Conservation (phyloP, 2,888 invertebrate genomes). For the Ceriagrion tenellum region DNA sequence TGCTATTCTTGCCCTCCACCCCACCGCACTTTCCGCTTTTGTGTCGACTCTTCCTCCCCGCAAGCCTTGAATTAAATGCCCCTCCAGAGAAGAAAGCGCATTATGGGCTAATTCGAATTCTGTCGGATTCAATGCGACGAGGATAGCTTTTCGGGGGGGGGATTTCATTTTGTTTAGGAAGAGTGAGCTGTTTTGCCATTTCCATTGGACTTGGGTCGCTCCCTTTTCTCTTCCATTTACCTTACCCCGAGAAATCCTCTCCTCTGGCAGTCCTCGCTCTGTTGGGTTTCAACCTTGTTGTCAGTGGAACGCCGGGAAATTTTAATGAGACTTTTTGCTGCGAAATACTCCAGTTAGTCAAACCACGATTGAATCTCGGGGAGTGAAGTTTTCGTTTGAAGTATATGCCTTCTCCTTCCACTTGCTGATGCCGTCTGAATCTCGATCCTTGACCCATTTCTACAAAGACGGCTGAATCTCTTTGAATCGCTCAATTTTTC, state of each 20-base stretch:
- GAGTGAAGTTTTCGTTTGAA: too few relatives aligned
- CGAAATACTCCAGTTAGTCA: too few relatives aligned
- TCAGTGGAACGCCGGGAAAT: too few relatives aligned
- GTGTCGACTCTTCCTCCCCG: neutral
- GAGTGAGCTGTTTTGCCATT: neutral
- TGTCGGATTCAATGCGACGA: neutral
- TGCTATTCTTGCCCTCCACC: neutral
- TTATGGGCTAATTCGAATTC: constrained; percentile 16
- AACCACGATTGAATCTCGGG: too few relatives aligned
- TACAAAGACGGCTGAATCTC: too few relatives aligned
- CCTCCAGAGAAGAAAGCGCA: neutral
- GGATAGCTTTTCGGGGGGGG: constrained; percentile 4
- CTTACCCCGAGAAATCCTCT: neutral
- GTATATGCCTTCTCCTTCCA: too few relatives aligned
- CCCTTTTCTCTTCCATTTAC: neutral
- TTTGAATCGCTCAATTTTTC: too few relatives aligned
- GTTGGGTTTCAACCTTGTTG: too few relatives aligned
- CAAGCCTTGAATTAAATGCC: constrained; percentile 13
- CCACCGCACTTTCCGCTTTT: neutral
- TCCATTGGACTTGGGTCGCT: neutral
- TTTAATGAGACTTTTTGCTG: too few relatives aligned
- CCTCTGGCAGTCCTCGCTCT: neutral
- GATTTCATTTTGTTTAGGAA: neutral
- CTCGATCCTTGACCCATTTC: too few relatives aligned
- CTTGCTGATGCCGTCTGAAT: too few relatives aligned